A percentile compares a stretch with the other conserved stretches of the same genome.
phyloP scores from a whole-genome alignment of 2,113 vertebrate species.

The Hippoglossus stenolepis region DNA sequence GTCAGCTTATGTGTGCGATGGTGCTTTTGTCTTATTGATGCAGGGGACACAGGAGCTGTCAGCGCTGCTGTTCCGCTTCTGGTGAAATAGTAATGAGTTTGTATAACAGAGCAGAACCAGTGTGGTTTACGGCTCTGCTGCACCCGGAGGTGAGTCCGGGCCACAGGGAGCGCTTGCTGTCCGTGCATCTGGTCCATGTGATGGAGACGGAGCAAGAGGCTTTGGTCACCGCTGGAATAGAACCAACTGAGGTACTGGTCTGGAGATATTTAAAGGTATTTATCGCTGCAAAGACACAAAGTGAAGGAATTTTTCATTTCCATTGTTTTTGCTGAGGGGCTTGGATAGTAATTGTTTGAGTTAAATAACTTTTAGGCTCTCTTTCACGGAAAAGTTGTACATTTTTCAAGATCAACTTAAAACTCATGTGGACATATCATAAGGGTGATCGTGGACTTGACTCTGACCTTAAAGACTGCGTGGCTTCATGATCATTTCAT shows the following conservation, averaged over 20 bases:
- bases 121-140: constrained; percentile 75
- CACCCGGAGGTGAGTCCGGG: constrained; percentile 23
- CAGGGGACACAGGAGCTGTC: constrained; percentile 81
- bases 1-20: constrained; percentile 45
- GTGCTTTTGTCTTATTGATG: constrained; percentile 80
- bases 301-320: background rate
- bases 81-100: constrained; percentile 86
- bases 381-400: no score
- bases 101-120: constrained; percentile 73
- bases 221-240: constrained; percentile 25
- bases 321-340: background rate
- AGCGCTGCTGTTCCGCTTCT: constrained; percentile 77
- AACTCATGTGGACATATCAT: no score
- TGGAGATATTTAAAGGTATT: background rate
- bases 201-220: constrained; percentile 34
- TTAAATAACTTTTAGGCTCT: no score
- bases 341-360: no score
- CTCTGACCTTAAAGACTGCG: background rate
- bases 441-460: background rate
- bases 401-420: no score
- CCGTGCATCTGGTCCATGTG: constrained; percentile 26
- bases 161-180: constrained; percentile 24
- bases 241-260: constrained; percentile 15
- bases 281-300: background rate
- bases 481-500: background rate